A percentile compares a stretch with the other conserved stretches of the same genome.
phyloP scores from a whole-genome alignment of 2,888 invertebrate species.

The Cinara cedri region DNA sequence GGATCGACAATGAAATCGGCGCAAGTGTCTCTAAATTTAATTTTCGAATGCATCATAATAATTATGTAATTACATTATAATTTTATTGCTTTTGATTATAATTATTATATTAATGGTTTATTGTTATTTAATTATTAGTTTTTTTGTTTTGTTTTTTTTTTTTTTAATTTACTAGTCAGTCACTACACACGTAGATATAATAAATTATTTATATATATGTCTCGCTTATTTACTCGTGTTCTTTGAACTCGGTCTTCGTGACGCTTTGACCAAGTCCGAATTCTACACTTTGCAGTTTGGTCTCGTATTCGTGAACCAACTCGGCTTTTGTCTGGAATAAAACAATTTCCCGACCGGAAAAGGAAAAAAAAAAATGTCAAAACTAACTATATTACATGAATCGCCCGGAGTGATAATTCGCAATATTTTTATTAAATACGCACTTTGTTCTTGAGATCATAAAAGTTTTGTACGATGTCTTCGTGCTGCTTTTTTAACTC shows the following conservation, averaged over 20 bases:
- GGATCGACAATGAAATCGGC: conserved; percentile 48
- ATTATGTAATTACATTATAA: background rate
- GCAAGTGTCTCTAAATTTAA: conserved; percentile 40
- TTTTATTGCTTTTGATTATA: conserved; percentile 50
- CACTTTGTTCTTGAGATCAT: conserved; percentile 73
- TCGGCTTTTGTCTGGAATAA: conserved; percentile 41
- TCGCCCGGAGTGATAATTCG: too few species aligned
- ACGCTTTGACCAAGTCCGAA: conserved; percentile 22
- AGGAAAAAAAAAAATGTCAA: too few species aligned
- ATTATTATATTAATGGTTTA: background rate
- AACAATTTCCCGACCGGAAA: background rate
- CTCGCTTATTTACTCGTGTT: conserved; percentile 13
- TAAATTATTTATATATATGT: background rate
- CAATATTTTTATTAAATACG: too few species aligned
- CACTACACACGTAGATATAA: conserved; percentile 10
- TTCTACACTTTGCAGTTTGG: conserved; percentile 44
- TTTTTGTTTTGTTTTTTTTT: background rate
- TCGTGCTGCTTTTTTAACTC: conserved; percentile 81
- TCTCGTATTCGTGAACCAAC: conserved; percentile 32
- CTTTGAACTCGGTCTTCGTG: conserved; percentile 9
- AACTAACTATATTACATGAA: too few species aligned
- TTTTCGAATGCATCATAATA: conserved; percentile 47
- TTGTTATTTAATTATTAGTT: background rate
- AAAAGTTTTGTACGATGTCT: conserved; percentile 72
- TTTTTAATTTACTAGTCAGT: conserved; percentile 17